phyloP scores from a whole-genome alignment of 2,797 vertebrate genomes.

The Galagoides demidoff region DNA sequence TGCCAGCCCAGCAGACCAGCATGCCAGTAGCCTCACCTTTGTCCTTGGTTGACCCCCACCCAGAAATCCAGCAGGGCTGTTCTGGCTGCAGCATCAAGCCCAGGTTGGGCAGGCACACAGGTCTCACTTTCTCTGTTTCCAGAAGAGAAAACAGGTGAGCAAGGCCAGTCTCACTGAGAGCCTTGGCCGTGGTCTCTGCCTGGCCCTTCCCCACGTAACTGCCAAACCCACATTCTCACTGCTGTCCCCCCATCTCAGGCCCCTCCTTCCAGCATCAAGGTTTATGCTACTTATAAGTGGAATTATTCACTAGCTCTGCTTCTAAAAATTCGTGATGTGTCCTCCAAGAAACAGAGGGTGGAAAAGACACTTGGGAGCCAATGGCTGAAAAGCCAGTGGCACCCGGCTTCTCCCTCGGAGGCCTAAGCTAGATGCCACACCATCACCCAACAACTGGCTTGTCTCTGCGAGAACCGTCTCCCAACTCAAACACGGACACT shows the following conservation, averaged over 20 bases:
- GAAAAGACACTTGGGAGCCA: background rate
- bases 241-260: no score
- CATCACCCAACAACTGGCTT: accelerated
- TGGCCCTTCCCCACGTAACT: accelerated
- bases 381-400: accelerated
- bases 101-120: constrained; percentile 92
- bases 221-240: background rate
- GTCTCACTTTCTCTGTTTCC: constrained; percentile 79
- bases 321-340: background rate
- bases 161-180: accelerated
- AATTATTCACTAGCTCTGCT: background rate
- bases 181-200: accelerated
- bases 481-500: background rate
- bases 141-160: background rate
- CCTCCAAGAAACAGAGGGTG: background rate
- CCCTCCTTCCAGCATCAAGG: background rate
- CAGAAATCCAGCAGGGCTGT: constrained; percentile 89
- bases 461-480: no score
- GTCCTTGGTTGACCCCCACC: constrained; percentile 89
- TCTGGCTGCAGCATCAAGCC: constrained; percentile 85
- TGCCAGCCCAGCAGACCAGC: accelerated
- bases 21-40: constrained; percentile 84
- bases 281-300: accelerated
- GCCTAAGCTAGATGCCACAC: background rate
- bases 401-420: background rate